A percentile compares a stretch with the other conserved stretches of the same genome.
Conservation (phyloP, 2,113 vertebrate species). For the Scomber japonicus region DNA sequence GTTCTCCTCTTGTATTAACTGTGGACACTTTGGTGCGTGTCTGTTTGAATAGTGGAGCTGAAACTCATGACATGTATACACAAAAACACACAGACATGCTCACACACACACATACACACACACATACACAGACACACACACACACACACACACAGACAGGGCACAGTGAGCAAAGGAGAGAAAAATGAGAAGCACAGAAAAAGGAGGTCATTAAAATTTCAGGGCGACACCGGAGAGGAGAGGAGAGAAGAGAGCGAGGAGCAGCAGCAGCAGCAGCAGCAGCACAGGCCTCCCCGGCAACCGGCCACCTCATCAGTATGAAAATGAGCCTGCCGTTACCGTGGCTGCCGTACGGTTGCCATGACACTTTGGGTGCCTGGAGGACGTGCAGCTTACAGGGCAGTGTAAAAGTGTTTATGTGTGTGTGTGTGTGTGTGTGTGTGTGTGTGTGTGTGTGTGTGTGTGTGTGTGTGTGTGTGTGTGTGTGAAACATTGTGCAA, state of each 20-base stretch:
- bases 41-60: constrained; percentile 34
- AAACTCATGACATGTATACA: constrained; percentile 30
- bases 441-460: constrained; percentile 9
- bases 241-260: constrained; percentile 24
- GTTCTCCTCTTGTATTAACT: constrained; percentile 32
- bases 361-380: constrained; percentile 67
- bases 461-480: neutral
- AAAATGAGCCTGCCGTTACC: constrained; percentile 76
- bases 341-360: constrained; percentile 69
- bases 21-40: neutral
- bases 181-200: constrained; percentile 61
- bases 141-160: neutral
- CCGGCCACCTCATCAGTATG: constrained; percentile 75
- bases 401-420: constrained; percentile 10
- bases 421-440: constrained; percentile 17
- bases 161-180: constrained; percentile 22
- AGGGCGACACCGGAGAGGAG: constrained; percentile 71
- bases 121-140: no score
- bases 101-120: constrained; percentile 16
- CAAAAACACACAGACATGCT: constrained; percentile 26
- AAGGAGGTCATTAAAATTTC: constrained; percentile 80
- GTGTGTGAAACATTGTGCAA: neutral
- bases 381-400: constrained; percentile 54
- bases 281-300: constrained; percentile 53
- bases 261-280: constrained; percentile 25